Evolutionary conservation across 2,888 invertebrate species (phyloP).

Genomic region (Nasonovia ribisnigri): DNA sequence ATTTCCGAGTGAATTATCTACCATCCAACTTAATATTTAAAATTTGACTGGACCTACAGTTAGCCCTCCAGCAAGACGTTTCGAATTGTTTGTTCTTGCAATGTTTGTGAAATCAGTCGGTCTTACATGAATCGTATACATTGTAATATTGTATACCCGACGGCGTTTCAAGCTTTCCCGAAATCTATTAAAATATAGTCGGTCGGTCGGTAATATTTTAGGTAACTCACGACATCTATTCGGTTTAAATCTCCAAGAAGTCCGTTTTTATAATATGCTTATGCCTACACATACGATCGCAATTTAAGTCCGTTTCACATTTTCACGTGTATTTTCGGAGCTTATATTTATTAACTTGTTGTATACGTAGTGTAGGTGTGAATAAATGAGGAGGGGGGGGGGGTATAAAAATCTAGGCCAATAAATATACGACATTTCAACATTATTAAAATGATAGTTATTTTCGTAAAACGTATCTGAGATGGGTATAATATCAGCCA

Average conservation of each 20-base stretch:
- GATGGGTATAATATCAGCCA: neutral
- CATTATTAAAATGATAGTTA: neutral
- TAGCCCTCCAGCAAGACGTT: neutral
- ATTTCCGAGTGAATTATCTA: neutral
- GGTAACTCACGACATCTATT: neutral
- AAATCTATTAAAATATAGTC: neutral
- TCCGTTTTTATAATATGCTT: neutral
- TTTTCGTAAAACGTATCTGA: neutral
- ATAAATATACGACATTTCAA: neutral
- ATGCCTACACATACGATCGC: neutral
- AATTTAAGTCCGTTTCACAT: neutral
- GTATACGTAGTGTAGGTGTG: neutral
- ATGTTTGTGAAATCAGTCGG: neutral
- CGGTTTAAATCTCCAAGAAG: neutral
- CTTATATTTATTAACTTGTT: too few relatives aligned
- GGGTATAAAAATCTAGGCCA: too few relatives aligned
- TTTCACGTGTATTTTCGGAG: neutral
- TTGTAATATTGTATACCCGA: neutral
- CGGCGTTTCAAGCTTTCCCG: neutral
- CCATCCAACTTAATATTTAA: neutral
- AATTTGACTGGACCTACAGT: neutral
- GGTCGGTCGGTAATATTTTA: neutral
- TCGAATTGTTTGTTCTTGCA: neutral
- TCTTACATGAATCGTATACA: neutral
- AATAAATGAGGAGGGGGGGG: too few relatives aligned